phyloP scores from a whole-genome alignment of 2,113 vertebrate species.

The Taurulus bubalis region DNA sequence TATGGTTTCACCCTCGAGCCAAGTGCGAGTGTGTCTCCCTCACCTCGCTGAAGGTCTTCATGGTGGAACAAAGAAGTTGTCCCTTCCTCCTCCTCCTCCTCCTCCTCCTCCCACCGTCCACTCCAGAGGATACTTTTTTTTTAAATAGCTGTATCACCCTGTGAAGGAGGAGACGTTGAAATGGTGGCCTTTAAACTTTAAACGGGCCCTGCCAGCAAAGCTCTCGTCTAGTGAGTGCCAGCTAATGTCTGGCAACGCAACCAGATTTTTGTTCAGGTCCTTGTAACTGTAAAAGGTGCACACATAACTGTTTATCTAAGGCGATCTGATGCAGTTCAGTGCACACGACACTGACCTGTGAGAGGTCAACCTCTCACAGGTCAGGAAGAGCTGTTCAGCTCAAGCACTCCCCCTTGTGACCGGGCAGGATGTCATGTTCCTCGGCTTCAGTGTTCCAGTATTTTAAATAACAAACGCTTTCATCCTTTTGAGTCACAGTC shows the following conservation, averaged over 20 bases:
- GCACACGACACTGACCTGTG: neutral
- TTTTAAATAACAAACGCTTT: slow-evolving; percentile 24
- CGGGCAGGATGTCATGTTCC: neutral
- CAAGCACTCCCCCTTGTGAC: slow-evolving; percentile 55
- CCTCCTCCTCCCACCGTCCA: neutral
- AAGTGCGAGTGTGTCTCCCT: slow-evolving; percentile 34
- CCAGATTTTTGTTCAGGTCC: neutral
- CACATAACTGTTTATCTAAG: neutral
- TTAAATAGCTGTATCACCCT: slow-evolving; percentile 7
- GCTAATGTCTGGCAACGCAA: slow-evolving; percentile 11
- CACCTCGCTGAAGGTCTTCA: slow-evolving; percentile 5
- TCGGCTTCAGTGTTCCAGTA: neutral
- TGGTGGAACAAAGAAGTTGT: slow-evolving; percentile 15
- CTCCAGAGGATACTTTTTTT: neutral
- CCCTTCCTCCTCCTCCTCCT: neutral
- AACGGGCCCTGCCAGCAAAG: slow-evolving; percentile 11
- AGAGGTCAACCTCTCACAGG: slow-evolving; percentile 9
- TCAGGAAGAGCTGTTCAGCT: slow-evolving; percentile 11
- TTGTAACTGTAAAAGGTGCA: neutral
- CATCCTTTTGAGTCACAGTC: neutral
- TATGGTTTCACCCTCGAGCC: slow-evolving; percentile 47
- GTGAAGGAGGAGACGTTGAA: slow-evolving; percentile 20
- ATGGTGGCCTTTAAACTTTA: no score
- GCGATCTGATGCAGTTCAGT: neutral
- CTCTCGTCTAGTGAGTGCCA: slow-evolving; percentile 7